A percentile compares a stretch with the other conserved stretches of the same genome.
Evolutionary conservation across 1,140 invertebrate species (phyloP).

Genomic region (Dysdera silvatica): DNA sequence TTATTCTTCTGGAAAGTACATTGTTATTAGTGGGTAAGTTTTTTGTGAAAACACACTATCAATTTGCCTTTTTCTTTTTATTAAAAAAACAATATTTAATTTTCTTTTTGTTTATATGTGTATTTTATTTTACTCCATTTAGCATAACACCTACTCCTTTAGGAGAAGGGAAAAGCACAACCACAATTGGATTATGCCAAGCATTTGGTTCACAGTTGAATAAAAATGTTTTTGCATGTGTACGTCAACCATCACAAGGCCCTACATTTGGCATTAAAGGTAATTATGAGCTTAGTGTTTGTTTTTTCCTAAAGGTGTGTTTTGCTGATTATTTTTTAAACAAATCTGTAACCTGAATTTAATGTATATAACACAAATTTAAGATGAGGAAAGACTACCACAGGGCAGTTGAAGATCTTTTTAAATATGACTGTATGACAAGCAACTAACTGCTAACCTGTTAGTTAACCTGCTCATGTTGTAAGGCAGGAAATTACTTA

Average conservation of each 20-base stretch:
- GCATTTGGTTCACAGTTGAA: constrained; percentile 75
- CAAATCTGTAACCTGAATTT: no score
- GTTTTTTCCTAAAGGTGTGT: no score
- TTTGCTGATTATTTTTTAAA: no score
- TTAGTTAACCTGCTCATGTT: no score
- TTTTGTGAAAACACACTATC: not conserved
- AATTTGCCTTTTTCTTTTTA: constrained; percentile 23
- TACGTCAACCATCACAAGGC: constrained; percentile 97
- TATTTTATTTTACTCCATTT: constrained; percentile 22
- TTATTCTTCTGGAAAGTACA: constrained; percentile 74
- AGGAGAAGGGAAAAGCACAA: constrained; percentile 76
- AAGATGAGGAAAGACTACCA: no score
- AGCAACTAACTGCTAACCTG: no score
- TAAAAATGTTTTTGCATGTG: constrained; percentile 84
- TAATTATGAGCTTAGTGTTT: no score
- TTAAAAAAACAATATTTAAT: not conserved
- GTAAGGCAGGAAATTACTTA: no score
- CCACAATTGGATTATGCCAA: constrained; percentile 85
- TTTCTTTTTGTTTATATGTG: not conserved
- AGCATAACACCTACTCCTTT: constrained; percentile 94
- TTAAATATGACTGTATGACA: no score
- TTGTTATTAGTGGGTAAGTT: constrained; percentile 84
- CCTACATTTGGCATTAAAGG: constrained; percentile 98
- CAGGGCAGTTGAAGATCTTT: no score
- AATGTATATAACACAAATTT: no score